Evolutionary conservation across 2,113 vertebrate species (phyloP).

Genomic region (Brachypodius melanocephalos): DNA sequence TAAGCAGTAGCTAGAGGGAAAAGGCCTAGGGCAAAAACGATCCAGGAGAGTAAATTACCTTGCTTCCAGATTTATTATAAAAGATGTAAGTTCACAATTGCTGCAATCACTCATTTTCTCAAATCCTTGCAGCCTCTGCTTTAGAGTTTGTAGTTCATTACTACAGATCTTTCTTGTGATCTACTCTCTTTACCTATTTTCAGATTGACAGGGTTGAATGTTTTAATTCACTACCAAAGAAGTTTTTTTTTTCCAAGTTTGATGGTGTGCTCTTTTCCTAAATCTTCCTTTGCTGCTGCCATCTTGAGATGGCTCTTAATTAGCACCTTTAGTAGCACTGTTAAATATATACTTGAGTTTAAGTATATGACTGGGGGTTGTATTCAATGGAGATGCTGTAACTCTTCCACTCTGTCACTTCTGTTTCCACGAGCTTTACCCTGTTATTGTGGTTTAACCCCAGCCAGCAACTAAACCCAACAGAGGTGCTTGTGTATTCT

Average conservation of each 20-base stretch:
- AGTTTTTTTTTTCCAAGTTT: neutral
- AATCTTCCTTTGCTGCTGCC: neutral
- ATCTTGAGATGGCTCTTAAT: neutral
- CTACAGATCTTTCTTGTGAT: neutral
- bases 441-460: neutral
- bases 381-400: neutral
- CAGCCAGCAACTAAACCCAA: neutral
- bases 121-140: neutral
- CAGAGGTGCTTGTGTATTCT: neutral
- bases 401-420: neutral
- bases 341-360: neutral
- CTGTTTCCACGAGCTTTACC: neutral
- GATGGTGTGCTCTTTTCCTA: neutral
- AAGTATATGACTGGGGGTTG: neutral
- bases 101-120: neutral
- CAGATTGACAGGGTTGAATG: neutral
- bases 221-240: neutral
- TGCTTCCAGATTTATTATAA: neutral
- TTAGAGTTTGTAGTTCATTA: neutral
- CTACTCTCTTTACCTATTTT: neutral
- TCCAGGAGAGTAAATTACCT: neutral
- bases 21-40: neutral
- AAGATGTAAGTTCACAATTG: neutral
- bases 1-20: neutral
- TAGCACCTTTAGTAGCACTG: neutral